phyloP scores from a whole-genome alignment of 2,113 vertebrate genomes.

The Xerus inauris region DNA sequence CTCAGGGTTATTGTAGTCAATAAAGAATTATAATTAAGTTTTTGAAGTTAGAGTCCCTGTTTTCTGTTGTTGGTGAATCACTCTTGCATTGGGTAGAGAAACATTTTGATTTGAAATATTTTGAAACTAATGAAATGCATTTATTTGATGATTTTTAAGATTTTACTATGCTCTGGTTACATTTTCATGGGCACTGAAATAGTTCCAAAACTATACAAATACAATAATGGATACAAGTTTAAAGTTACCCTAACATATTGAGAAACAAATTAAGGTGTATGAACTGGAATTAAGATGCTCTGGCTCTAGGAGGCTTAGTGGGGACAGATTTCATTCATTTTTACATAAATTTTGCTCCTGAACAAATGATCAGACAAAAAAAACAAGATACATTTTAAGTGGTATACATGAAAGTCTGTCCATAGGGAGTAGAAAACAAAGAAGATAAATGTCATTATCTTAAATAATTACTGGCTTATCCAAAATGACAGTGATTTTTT shows the following conservation, averaged over 20 bases:
- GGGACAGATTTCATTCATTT: background rate
- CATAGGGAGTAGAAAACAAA: background rate
- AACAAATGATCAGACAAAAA: background rate
- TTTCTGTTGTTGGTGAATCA: background rate
- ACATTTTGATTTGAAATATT: conserved; percentile 36
- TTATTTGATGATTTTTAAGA: conserved; percentile 31
- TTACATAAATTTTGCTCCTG: background rate
- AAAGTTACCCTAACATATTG: background rate
- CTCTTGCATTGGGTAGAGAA: background rate
- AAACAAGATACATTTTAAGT: background rate
- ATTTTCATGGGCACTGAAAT: background rate
- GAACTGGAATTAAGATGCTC: background rate
- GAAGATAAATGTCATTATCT: background rate
- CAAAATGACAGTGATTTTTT: conserved; percentile 36
- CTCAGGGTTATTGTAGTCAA: background rate
- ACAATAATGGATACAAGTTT: background rate
- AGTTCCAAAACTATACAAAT: background rate
- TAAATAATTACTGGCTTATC: background rate
- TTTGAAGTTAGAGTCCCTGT: background rate
- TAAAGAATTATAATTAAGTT: background rate
- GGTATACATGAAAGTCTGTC: background rate
- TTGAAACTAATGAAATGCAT: background rate
- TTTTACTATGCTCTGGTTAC: background rate
- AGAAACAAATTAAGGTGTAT: background rate
- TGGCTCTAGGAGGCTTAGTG: background rate